Evolutionary conservation across 2,797 vertebrate species (phyloP).

Genomic region (Nothura maculosa): DNA sequence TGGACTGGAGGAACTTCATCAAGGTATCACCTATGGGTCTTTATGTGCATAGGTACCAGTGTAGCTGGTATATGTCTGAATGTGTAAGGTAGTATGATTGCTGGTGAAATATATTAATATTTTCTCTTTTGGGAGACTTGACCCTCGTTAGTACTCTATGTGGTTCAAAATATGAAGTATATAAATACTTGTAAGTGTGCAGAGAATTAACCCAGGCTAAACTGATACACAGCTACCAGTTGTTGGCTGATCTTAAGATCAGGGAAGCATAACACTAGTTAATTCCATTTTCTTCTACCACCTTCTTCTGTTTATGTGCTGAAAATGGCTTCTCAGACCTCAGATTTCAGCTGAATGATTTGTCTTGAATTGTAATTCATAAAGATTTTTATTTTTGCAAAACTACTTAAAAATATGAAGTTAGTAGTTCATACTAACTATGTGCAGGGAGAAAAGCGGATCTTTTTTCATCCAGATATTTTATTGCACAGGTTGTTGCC

Average conservation of each 20-base stretch:
- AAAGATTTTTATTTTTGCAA: neutral
- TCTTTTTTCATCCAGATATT: neutral
- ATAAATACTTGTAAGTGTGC: neutral
- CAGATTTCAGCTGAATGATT: neutral
- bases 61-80: neutral
- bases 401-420: neutral
- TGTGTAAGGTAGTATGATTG: neutral
- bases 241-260: neutral
- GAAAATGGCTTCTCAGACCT: neutral
- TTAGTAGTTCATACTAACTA: neutral
- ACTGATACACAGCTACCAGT: accelerated
- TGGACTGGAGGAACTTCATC: neutral
- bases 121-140: neutral
- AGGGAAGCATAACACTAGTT: neutral
- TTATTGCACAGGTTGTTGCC: neutral
- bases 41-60: neutral
- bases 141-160: neutral
- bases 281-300: neutral
- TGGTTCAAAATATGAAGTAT: neutral
- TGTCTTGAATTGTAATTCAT: neutral
- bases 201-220: neutral
- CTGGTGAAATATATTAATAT: neutral
- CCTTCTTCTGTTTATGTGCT: neutral
- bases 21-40: neutral
- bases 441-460: accelerated